A percentile compares a stretch with the other conserved stretches of the same genome.
These are phyloP conservation scores for Ectemnius continuus DNA, from an alignment of 2,888 invertebrate genomes.

Conservation along the genomic window DNA sequence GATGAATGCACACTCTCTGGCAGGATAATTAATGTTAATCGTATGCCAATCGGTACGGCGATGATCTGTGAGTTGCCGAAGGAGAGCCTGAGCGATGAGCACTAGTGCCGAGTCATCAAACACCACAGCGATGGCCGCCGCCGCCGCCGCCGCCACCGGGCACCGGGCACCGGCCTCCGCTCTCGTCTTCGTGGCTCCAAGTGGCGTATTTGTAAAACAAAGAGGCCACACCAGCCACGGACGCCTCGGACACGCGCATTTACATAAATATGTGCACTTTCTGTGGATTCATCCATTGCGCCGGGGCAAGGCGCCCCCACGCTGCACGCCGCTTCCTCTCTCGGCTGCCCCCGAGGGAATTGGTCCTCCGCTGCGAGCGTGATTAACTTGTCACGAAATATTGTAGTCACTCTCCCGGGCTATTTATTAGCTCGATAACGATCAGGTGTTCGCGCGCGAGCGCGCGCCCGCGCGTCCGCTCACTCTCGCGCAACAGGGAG, in stretches of 20 bases:
- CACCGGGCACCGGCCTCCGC: too few species aligned
- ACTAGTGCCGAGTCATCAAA: constrained; percentile 64
- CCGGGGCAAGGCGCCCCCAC: constrained; percentile 18
- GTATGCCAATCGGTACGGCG: constrained; percentile 54
- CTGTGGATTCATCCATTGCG: constrained; percentile 69
- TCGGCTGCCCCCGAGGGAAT: constrained; percentile 50
- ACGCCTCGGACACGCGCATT: constrained; percentile 53
- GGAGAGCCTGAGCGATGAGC: constrained; percentile 22
- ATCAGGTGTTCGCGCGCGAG: constrained; percentile 46
- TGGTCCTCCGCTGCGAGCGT: constrained; percentile 60
- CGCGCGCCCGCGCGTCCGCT: too few species aligned
- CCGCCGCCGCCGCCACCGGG: background rate
- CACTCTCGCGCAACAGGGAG: background rate
- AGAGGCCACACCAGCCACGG: constrained; percentile 39
- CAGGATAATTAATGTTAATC: constrained; percentile 60
- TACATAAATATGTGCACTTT: constrained; percentile 74
- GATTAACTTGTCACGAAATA: constrained; percentile 76
- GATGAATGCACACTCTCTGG: constrained; percentile 19
- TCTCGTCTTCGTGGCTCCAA: constrained; percentile 33
- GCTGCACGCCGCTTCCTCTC: background rate
- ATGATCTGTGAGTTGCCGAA: constrained; percentile 53
- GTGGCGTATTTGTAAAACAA: constrained; percentile 66
- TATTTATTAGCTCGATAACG: constrained; percentile 71
- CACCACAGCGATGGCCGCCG: constrained; percentile 60
- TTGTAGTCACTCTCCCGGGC: constrained; percentile 73